Evolutionary conservation across 2,113 vertebrate genomes (phyloP).

Genomic region (Crotalus viridis): DNA sequence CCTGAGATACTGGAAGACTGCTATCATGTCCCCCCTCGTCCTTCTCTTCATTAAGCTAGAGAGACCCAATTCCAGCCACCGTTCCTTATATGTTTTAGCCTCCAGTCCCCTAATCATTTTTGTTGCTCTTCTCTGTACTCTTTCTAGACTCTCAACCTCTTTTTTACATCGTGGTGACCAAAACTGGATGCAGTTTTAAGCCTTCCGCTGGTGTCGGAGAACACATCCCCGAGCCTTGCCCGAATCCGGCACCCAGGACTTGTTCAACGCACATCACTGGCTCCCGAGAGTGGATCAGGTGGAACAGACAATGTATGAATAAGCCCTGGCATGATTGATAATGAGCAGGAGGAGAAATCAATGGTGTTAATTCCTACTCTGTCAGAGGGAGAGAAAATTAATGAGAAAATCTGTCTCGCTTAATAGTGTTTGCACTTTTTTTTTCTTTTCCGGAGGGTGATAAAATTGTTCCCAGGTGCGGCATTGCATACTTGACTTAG

Average conservation of each 20-base stretch:
- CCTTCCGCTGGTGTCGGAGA: not conserved
- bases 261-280: slow-evolving; percentile 16
- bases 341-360: slow-evolving; percentile 75
- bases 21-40: too few species aligned
- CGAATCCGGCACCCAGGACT: slow-evolving; percentile 53
- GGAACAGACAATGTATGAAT: slow-evolving; percentile 71
- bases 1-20: too few species aligned
- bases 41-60: too few species aligned
- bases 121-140: too few species aligned
- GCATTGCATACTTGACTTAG: slow-evolving; percentile 46
- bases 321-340: slow-evolving; percentile 77
- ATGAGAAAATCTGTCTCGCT: slow-evolving; percentile 75
- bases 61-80: too few species aligned
- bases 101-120: too few species aligned
- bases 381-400: slow-evolving; percentile 74
- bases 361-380: slow-evolving; percentile 78
- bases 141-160: too few species aligned
- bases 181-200: not conserved
- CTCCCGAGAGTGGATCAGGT: slow-evolving; percentile 62
- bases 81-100: too few species aligned
- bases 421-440: slow-evolving; percentile 74
- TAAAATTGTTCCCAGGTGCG: slow-evolving; percentile 67
- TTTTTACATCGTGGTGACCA: too few species aligned
- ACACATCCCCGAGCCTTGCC: not conserved
- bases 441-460: slow-evolving; percentile 68